Conservation (phyloP, 2,113 vertebrate genomes). For the Solenodon paradoxus region DNA sequence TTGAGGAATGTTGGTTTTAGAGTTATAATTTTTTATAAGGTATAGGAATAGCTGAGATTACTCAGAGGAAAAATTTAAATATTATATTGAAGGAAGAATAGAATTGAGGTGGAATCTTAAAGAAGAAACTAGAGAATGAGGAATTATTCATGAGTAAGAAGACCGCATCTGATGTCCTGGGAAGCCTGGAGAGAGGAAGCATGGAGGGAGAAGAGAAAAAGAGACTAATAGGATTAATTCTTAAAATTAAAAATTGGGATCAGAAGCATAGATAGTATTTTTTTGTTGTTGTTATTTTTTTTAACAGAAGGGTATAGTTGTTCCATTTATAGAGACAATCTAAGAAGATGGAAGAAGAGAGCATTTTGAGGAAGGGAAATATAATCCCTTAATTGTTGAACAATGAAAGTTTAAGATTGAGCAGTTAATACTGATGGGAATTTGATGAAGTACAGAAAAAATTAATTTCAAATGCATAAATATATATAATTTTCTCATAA, state of each 20-base stretch:
- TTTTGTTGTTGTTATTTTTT: too few relatives aligned
- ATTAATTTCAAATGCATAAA: neutral
- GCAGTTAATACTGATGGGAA: neutral
- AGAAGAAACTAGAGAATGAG: neutral
- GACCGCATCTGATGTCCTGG: neutral
- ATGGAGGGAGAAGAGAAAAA: neutral
- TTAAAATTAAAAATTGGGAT: neutral
- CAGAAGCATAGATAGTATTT: neutral
- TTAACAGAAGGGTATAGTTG: neutral
- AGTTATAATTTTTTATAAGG: neutral
- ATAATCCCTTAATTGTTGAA: neutral
- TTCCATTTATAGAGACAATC: neutral
- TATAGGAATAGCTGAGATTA: neutral
- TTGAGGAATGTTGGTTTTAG: neutral
- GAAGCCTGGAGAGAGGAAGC: neutral
- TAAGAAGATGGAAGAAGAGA: neutral
- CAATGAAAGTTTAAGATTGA: neutral
- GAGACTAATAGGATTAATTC: neutral
- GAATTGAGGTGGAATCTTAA: neutral
- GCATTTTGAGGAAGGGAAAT: neutral
- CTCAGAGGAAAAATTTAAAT: neutral
- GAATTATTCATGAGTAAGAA: neutral
- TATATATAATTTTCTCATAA: neutral
- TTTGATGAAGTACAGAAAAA: neutral
- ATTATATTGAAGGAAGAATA: neutral